Evolutionary conservation across 1,140 invertebrate species (phyloP), one percentile per base, ranked within the genome.

Genomic region (Antheraea pernyi): DNA sequence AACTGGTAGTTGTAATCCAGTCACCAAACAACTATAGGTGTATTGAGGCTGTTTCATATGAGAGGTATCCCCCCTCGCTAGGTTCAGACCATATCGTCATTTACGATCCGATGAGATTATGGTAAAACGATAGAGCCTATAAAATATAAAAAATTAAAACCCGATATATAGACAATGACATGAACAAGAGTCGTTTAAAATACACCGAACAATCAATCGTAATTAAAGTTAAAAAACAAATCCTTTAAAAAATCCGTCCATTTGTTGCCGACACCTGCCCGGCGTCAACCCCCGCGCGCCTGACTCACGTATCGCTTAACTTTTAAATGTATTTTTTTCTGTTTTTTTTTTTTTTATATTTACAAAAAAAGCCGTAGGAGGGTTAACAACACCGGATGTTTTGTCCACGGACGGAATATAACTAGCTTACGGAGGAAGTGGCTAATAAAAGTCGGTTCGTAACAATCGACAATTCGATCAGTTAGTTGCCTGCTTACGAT

Each of bases 341-440:
- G n/a, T n/a, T 79, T 78, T 53, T 19, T 22, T 13, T 19, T 78
- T 65, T 19, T 53, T 13, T 46, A 79, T 85, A 87, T 88, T 88
- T 85, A 88, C 84, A 88, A 86, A 88, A 83, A 86, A 81, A 84
- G 80, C 76, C 70, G 65, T 68, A 59, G 59, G 67, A 70, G 82
- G 83, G 83, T 85, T 83, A 80, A 80, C 75, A 79, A 68, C 79
- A 81, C 85, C 81, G 84, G 85, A 86, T 78, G 82, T 74, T 75
- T 74, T 68, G 71, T 75, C 73, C 85, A 81, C 77, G 78, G 78
- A 83, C 80, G 85, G 80, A 66, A 66, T 72, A 80, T 79, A 82
- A 76, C 75, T 77, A 63, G 64, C 64, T 68, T 73, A 7, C 59
- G 75, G 74, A 85, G 85, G 85, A 87, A 87, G 80, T 81, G 76